Percentiles rank a stretch among this genome's conserved stretches.
phyloP scores from a whole-genome alignment of 2,797 vertebrate genomes.

The Phataginus tricuspis region DNA sequence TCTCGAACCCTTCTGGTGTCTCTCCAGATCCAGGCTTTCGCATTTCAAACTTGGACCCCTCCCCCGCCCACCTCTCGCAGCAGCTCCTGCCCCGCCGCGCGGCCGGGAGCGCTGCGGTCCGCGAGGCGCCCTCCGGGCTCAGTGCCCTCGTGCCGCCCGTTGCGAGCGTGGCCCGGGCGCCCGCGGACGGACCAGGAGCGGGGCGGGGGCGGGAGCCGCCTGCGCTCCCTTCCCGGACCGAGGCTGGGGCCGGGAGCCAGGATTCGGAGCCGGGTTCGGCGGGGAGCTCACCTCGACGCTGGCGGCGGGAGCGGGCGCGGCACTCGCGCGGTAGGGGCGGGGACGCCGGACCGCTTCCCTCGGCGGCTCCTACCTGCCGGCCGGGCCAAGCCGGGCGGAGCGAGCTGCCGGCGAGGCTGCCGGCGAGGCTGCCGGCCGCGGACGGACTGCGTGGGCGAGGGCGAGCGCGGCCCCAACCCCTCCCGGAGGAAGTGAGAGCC shows the following conservation, averaged over 20 bases:
- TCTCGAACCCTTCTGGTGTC: background rate
- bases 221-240: background rate
- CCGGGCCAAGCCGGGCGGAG: background rate
- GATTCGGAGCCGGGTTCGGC: background rate
- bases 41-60: conserved; percentile 60
- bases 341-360: background rate
- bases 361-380: conserved; percentile 66
- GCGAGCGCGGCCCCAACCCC: conserved; percentile 69
- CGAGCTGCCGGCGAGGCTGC: no score
- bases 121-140: background rate
- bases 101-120: background rate
- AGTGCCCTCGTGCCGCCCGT: background rate
- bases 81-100: background rate
- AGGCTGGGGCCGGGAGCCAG: background rate
- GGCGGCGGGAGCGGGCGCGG: background rate
- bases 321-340: background rate
- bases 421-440: background rate
- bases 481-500: conserved; percentile 74
- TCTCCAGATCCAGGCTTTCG: conserved; percentile 14
- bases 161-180: background rate
- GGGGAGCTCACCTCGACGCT: conserved; percentile 64
- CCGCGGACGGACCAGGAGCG: background rate
- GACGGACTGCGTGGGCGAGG: conserved; percentile 69
- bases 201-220: background rate
- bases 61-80: background rate